These are phyloP conservation scores for Diorhabda carinulata DNA, from an alignment of 1,140 invertebrate genomes.

Conservation along the genomic window DNA sequence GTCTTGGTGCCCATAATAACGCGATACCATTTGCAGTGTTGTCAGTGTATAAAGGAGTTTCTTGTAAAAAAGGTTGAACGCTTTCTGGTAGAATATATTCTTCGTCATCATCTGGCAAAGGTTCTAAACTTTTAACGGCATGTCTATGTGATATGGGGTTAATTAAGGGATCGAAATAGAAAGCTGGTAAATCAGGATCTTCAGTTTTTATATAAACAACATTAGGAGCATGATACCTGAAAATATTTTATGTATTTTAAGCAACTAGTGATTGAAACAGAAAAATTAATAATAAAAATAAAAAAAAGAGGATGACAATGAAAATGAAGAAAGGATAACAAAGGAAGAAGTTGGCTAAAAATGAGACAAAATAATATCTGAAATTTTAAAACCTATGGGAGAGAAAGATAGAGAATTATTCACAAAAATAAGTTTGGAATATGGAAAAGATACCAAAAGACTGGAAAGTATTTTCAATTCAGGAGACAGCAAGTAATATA, in stretches of 20 bases:
- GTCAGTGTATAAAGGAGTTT: constrained; percentile 94
- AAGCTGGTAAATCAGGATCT: constrained; percentile 99
- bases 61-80: constrained; percentile 88
- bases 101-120: constrained; percentile 88
- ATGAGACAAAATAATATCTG: no score
- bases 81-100: constrained; percentile 90
- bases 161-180: constrained; percentile 99
- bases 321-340: no score
- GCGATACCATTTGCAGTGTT: constrained; percentile 99
- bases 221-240: constrained; percentile 97
- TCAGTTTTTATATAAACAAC: constrained; percentile 99
- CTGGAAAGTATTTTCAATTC: no score
- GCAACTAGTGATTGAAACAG: no score
- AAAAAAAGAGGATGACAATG: neutral
- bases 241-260: constrained; percentile 31
- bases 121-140: constrained; percentile 79
- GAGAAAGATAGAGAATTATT: no score
- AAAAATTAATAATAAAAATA: no score
- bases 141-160: constrained; percentile 98
- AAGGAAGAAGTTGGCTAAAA: no score
- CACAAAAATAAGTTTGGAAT: no score
- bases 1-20: constrained; percentile 95
- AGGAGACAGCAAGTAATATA: no score
- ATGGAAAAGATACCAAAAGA: no score
- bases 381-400: no score